Base-by-base conservation (phyloP, 2,797 vertebrate genomes). In the Cynopterus sphinx region DNA sequence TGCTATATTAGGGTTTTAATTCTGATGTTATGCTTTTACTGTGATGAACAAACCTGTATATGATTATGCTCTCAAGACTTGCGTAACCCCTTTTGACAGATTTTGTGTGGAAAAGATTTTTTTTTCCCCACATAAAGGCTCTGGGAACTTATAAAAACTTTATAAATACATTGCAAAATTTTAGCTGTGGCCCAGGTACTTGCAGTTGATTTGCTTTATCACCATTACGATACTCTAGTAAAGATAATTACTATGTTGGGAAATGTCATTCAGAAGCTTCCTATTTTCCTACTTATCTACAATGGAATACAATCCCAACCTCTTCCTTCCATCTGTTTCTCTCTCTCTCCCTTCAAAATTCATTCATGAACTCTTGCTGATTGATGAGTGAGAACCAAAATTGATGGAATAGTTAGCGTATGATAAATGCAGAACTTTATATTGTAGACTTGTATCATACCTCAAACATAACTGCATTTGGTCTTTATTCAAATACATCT, bases 1-100 rank as follows among this genome's bases (percentile, higher is more conserved):
- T 85, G 49, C 82, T 93, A n/a, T 91, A 71, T 96, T 96, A 94
- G 33, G 21, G n/a, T 77, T 96, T 94, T 90, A 87, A 75, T 96
- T 92, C 39, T 78, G 92, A 0, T 83, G 41, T 94, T 95, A 51
- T 36, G 33, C 46, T 83, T 97, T 93, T 78, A 90, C 33, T 46
- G 3, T 92, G 94, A 93, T 86, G 90, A 96, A 67, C 28, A 96
- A 85, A 85, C 24, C n/a, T 79, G 49, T 94, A 95, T 92, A 89
- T 96, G 87, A 88, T 90, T 90, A 61, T 92, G 49, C 39, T 90
- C 39, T 92, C 8, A 93, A 85, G 68, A 79, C 39, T 95, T 90
- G 16, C 22, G 77, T 94, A 93, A 15, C 12, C 39, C 12, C 75
- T 68, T 70, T 88, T 90, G 87, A 96, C 59, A 96, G 33, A 82